A percentile compares a stretch with the other conserved stretches of the same genome.
These are phyloP conservation scores for Mormyrops attenuatus DNA, from an alignment of 2,797 vertebrate species.

Conservation along the genomic window DNA sequence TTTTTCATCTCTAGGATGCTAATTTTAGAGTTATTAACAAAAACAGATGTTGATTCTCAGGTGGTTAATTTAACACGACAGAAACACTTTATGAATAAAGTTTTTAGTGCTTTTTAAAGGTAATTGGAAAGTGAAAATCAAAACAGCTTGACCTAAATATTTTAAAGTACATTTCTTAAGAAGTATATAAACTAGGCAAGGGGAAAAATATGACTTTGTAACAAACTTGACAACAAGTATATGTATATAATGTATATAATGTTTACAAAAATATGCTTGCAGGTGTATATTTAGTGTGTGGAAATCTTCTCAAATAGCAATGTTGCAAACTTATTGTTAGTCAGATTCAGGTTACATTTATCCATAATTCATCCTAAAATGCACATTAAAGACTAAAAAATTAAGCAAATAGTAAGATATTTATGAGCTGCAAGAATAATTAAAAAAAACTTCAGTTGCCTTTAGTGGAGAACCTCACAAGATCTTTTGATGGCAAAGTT, in stretches of 20 bases:
- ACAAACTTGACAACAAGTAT: neutral
- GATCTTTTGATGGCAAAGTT: neutral
- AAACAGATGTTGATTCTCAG: neutral
- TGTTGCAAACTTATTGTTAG: neutral
- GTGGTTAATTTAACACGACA: neutral
- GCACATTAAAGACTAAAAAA: neutral
- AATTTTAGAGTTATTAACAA: conserved; percentile 4
- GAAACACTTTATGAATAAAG: neutral
- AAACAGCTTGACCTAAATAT: neutral
- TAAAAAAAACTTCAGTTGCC: neutral
- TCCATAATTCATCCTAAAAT: neutral
- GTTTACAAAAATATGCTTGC: neutral
- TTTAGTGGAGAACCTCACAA: neutral
- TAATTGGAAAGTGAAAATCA: neutral
- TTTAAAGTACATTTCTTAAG: neutral
- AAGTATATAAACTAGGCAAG: neutral
- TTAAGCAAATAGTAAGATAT: neutral
- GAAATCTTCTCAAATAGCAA: neutral
- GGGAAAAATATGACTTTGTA: neutral
- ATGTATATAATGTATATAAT: neutral
- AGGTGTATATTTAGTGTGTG: neutral
- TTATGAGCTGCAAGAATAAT: neutral
- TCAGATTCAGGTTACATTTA: neutral
- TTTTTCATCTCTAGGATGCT: conserved; percentile 1
- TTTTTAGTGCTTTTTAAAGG: neutral